These are phyloP conservation scores for Xylota sylvarum DNA, from an alignment of 2,888 invertebrate species.

Conservation along the genomic window DNA sequence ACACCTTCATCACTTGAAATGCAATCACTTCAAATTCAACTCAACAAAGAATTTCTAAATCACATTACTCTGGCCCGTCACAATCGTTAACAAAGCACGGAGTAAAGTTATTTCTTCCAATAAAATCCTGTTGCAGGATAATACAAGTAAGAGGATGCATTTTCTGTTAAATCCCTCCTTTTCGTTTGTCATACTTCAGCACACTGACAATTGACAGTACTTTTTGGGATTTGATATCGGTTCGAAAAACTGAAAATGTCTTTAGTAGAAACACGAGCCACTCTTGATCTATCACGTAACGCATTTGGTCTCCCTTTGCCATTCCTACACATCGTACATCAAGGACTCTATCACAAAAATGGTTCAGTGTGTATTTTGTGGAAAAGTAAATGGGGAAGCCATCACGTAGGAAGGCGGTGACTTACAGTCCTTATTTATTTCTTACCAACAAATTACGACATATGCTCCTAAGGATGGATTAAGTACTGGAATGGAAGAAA, in stretches of 20 bases:
- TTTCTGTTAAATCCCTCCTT: conserved; percentile 17
- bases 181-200: neutral
- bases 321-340: conserved; percentile 1
- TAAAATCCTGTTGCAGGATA: conserved; percentile 33
- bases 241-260: conserved; percentile 23
- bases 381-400: conserved; percentile 37
- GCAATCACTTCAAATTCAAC: too few species aligned
- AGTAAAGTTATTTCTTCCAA: conserved; percentile 32
- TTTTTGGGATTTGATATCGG: conserved; percentile 41
- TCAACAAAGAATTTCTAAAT: too few species aligned
- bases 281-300: conserved; percentile 57
- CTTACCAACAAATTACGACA: conserved; percentile 24
- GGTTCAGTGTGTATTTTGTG: neutral
- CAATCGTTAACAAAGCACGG: conserved; percentile 43
- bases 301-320: neutral
- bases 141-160: conserved; percentile 39
- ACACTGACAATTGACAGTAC: conserved; percentile 37
- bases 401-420: conserved; percentile 44
- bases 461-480: neutral
- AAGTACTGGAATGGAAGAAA: conserved; percentile 2
- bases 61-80: neutral
- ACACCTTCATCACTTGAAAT: too few species aligned
- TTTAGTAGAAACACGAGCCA: neutral
- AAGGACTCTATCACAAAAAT: conserved; percentile 24
- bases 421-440: conserved; percentile 8